Conservation (phyloP, 2,797 vertebrate genomes). For the Sebastes elongatus region DNA sequence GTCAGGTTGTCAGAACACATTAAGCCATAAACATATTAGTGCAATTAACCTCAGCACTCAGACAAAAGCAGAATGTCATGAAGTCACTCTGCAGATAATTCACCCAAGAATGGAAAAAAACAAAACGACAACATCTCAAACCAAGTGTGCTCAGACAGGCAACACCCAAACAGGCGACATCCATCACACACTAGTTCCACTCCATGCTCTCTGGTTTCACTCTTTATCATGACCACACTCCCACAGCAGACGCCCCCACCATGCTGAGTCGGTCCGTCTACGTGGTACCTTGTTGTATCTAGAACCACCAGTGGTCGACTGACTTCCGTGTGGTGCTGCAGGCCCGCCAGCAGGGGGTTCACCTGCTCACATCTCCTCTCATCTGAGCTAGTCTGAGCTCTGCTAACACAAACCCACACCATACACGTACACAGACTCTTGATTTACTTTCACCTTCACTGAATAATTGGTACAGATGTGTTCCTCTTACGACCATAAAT, state of each 20-base stretch:
- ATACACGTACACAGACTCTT: constrained; percentile 19
- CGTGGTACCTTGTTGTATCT: constrained; percentile 76
- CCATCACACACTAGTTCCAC: constrained; percentile 15
- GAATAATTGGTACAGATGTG: not conserved
- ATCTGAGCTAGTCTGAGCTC: constrained; percentile 60
- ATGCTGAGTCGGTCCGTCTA: constrained; percentile 23
- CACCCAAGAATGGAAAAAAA: constrained; percentile 27
- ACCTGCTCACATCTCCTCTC: constrained; percentile 73
- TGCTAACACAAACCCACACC: constrained; percentile 50
- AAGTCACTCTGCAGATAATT: constrained; percentile 27
- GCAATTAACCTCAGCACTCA: not conserved
- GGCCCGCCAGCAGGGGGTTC: constrained; percentile 79
- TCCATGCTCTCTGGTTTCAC: constrained; percentile 40
- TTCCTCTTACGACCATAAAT: not conserved
- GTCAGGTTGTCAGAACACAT: constrained; percentile 16
- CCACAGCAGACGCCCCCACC: constrained; percentile 25
- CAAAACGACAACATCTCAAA: constrained; percentile 22
- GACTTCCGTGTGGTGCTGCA: constrained; percentile 76
- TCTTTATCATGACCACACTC: constrained; percentile 4
- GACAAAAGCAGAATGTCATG: constrained; percentile 21
- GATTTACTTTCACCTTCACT: constrained; percentile 12
- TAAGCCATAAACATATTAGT: constrained; percentile 25
- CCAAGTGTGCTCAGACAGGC: constrained; percentile 8
- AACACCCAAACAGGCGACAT: not conserved
- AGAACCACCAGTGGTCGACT: constrained; percentile 60